These are phyloP conservation scores for Manis javanica DNA, from an alignment of 2,797 vertebrate genomes.

Conservation along the genomic window DNA sequence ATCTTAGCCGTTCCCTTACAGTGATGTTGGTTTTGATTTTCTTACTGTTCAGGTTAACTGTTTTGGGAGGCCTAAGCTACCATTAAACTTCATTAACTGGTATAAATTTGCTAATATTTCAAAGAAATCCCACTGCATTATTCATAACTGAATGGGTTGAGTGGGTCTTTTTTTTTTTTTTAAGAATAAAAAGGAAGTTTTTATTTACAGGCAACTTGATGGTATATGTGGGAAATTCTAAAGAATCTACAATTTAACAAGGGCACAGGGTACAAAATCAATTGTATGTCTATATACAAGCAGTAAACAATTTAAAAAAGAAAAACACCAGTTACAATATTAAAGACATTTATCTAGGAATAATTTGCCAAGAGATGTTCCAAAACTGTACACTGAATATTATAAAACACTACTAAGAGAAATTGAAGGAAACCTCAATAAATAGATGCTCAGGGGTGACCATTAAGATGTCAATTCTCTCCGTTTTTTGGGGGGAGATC, in stretches of 20 bases:
- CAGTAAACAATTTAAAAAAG: neutral
- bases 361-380: slow-evolving; percentile 37
- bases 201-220: slow-evolving; percentile 18
- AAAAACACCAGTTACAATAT: slow-evolving; percentile 14
- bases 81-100: slow-evolving; percentile 49
- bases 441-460: neutral
- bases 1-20: neutral
- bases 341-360: slow-evolving; percentile 15
- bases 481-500: neutral
- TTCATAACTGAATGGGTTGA: slow-evolving; percentile 46
- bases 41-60: slow-evolving; percentile 37
- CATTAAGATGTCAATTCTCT: slow-evolving; percentile 32
- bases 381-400: slow-evolving; percentile 38
- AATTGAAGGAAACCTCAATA: slow-evolving; percentile 32
- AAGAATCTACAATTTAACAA: slow-evolving; percentile 6
- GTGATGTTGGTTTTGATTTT: slow-evolving; percentile 46
- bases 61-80: slow-evolving; percentile 25
- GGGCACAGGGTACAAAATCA: neutral
- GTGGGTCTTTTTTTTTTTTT: neutral
- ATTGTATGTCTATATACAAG: neutral
- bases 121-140: slow-evolving; percentile 58
- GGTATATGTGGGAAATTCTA: neutral
- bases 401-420: neutral
- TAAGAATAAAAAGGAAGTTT: slow-evolving; percentile 47
- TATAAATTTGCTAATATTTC: slow-evolving; percentile 55